These are phyloP conservation scores for Menura novaehollandiae DNA, from an alignment of 2,113 vertebrate genomes.

Conservation along the genomic window DNA sequence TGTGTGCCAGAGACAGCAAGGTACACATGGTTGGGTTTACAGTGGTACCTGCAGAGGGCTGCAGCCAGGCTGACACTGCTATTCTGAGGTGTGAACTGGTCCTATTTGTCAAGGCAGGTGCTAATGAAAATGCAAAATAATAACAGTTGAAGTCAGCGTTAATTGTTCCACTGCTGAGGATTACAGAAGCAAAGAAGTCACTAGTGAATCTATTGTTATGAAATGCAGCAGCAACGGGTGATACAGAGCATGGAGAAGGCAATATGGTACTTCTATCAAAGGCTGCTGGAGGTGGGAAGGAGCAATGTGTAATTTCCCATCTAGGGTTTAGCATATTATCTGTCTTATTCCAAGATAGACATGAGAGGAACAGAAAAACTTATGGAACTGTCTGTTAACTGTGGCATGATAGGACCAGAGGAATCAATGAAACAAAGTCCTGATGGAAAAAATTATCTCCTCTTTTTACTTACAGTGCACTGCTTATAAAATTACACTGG, in stretches of 20 bases:
- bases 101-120: neutral
- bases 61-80: neutral
- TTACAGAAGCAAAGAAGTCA: neutral
- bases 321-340: neutral
- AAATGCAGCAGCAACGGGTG: neutral
- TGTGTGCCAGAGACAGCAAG: accelerated
- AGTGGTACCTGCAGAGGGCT: neutral
- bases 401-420: neutral
- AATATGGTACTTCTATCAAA: neutral
- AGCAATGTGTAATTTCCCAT: neutral
- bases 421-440: neutral
- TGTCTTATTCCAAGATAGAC: neutral
- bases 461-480: neutral
- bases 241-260: neutral
- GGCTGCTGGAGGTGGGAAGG: neutral
- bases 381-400: neutral
- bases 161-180: neutral
- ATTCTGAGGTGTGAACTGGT: neutral
- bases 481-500: neutral
- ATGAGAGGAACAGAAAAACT: neutral
- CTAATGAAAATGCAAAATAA: neutral
- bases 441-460: neutral
- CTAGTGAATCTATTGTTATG: neutral
- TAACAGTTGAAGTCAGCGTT: neutral
- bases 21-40: neutral